Percentiles rank a stretch among this genome's conserved stretches.
These are phyloP conservation scores for Syngnathus scovelli DNA, from an alignment of 2,113 vertebrate species.

Conservation along the genomic window DNA sequence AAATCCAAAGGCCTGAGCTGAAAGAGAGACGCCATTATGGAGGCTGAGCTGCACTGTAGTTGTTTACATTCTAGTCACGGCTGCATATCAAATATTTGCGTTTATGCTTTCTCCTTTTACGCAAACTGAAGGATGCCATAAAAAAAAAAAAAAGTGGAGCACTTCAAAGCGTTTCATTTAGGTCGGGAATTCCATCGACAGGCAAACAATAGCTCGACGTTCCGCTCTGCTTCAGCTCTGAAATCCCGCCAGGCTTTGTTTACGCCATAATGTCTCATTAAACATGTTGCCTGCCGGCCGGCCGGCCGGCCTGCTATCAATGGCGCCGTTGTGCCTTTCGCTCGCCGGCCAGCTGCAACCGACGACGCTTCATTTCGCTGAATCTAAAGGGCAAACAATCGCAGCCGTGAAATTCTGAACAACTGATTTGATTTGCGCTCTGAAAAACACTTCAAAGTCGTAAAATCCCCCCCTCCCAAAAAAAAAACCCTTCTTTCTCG, in stretches of 20 bases:
- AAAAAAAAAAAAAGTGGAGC: too few species aligned
- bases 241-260: conserved; percentile 34
- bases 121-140: too few species aligned
- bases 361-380: conserved; percentile 23
- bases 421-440: conserved; percentile 59
- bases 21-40: not conserved
- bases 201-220: conserved; percentile 23
- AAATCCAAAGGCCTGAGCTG: not conserved
- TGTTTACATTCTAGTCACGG: not conserved
- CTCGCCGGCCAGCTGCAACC: conserved; percentile 2
- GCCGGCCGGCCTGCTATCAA: conserved; percentile 31
- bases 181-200: conserved; percentile 28
- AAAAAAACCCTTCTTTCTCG: conserved; percentile 50
- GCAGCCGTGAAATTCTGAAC: conserved; percentile 16
- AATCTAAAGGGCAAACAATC: not conserved
- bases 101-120: too few species aligned
- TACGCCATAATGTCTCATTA: conserved; percentile 27
- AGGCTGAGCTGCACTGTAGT: not conserved
- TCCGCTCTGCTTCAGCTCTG: not conserved
- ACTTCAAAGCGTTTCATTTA: not conserved
- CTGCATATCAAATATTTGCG: too few species aligned
- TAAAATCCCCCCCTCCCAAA: conserved; percentile 40
- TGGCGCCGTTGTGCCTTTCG: conserved; percentile 37
- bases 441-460: conserved; percentile 66
- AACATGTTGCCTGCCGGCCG: conserved; percentile 26